phyloP scores from a whole-genome alignment of 2,113 vertebrate genomes.

The Grantiella picta region DNA sequence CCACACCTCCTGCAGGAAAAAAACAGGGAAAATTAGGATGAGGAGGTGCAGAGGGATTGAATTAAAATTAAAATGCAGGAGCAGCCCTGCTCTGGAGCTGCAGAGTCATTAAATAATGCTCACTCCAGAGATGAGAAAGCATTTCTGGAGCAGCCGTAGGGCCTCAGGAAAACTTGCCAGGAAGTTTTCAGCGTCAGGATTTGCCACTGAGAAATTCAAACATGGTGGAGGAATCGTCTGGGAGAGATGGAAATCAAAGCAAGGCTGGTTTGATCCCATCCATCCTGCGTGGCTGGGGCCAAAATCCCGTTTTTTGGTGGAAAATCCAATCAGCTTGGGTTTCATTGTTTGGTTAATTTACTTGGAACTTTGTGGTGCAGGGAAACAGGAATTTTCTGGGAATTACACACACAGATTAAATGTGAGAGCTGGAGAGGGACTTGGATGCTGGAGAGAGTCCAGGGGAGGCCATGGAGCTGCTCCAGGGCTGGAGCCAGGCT shows the following conservation, averaged over 20 bases:
- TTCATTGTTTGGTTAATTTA: background rate
- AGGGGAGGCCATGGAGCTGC: too few relatives aligned
- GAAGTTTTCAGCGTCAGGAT: background rate
- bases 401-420: background rate
- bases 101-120: background rate
- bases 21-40: background rate
- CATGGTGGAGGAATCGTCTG: background rate
- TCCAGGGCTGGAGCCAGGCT: too few relatives aligned
- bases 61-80: background rate
- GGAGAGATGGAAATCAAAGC: background rate
- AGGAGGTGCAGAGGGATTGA: background rate
- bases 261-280: too few relatives aligned
- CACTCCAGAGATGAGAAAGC: background rate
- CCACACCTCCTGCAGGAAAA: background rate
- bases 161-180: background rate
- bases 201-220: background rate
- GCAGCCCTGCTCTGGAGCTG: background rate
- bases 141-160: background rate
- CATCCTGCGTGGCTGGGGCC: background rate
- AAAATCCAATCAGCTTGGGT: background rate
- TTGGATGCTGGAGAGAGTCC: too few relatives aligned
- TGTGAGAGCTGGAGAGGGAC: background rate
- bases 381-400: background rate
- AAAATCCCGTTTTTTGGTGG: too few relatives aligned
- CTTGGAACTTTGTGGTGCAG: background rate